These are phyloP conservation scores for Ptychodera flava DNA, from an alignment of 35 echinoderm and acorn worm species.

Conservation along the genomic window DNA sequence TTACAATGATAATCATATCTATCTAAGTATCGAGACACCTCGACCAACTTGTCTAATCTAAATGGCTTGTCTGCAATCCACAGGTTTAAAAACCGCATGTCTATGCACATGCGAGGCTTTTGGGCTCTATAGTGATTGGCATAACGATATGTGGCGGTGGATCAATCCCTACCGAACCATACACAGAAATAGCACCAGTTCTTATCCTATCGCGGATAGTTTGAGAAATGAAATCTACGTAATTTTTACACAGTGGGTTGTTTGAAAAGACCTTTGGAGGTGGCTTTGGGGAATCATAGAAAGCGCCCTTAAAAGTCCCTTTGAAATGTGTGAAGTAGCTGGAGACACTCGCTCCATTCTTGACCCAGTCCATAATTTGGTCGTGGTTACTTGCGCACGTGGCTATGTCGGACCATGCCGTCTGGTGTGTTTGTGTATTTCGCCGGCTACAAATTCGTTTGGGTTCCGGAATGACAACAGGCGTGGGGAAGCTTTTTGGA, in stretches of 20 bases:
- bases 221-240: background rate
- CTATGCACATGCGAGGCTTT: background rate
- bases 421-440: background rate
- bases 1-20: background rate
- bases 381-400: background rate
- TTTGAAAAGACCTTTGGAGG: background rate
- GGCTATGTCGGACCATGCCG: no score
- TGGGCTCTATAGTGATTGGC: no score
- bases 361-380: background rate
- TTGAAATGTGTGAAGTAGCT: background rate
- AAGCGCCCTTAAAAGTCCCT: background rate
- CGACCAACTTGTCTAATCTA: background rate
- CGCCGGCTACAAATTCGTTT: background rate
- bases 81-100: background rate
- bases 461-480: background rate
- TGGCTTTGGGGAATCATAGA: background rate
- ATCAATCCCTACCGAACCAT: background rate
- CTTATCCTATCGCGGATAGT: background rate
- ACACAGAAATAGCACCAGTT: background rate
- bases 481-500: background rate
- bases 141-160: background rate
- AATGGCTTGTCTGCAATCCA: background rate
- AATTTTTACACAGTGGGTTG: background rate
- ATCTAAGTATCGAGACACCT: background rate
- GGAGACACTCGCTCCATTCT: background rate